These are phyloP conservation scores for Chrysoperla carnea DNA, from an alignment of 1,140 invertebrate genomes.

Conservation along the genomic window DNA sequence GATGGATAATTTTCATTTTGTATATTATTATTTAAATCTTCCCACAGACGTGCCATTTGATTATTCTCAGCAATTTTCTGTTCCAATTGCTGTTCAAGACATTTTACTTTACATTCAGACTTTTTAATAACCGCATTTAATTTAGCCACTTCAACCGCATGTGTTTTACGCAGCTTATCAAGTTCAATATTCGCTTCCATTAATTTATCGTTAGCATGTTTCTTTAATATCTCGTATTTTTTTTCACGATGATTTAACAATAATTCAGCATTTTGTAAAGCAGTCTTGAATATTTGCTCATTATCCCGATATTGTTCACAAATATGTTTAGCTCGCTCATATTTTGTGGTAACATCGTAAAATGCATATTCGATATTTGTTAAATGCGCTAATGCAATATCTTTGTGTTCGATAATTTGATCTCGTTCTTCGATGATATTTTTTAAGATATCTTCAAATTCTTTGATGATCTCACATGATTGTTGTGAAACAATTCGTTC, in stretches of 20 bases:
- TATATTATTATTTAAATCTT: too few relatives aligned
- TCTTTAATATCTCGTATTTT: conserved; percentile 10
- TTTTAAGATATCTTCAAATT: conserved; percentile 5
- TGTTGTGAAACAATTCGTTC: background rate
- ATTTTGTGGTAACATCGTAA: conserved; percentile 13
- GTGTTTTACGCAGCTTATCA: conserved; percentile 4
- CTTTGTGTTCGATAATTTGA: conserved; percentile 4
- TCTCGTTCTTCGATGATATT: conserved; percentile 1
- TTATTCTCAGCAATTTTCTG: too few relatives aligned
- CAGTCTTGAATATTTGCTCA: conserved; percentile 9
- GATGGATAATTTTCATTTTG: too few relatives aligned
- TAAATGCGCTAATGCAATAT: conserved; percentile 5
- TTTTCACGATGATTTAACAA: conserved; percentile 8
- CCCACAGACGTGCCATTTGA: too few relatives aligned
- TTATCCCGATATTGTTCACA: conserved; percentile 12
- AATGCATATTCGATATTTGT: conserved; percentile 9
- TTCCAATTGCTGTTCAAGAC: too few relatives aligned
- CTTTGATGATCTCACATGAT: background rate
- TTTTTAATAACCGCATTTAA: background rate
- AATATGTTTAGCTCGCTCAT: conserved; percentile 13
- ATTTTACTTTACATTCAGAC: too few relatives aligned
- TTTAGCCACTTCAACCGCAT: conserved; percentile 2
- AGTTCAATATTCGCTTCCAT: conserved; percentile 7
- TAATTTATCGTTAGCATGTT: conserved; percentile 7
- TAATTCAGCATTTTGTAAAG: conserved; percentile 11